Base-by-base conservation (phyloP, 2,113 vertebrate species). In the Zapornia atra region DNA sequence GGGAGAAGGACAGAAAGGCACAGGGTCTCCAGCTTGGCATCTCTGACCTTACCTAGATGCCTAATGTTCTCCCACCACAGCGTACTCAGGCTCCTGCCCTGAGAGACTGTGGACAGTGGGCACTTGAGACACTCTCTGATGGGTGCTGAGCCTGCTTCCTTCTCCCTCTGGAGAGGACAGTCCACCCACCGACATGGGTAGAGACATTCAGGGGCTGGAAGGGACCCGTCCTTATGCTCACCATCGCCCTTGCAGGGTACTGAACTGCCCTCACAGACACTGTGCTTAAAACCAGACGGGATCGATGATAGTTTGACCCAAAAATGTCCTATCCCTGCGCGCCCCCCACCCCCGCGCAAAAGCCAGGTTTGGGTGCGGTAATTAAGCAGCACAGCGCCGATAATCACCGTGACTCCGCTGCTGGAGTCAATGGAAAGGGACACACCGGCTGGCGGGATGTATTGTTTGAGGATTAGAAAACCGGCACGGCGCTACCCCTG, bases 341-440 rank as follows among this genome's bases (percentile, higher is more conserved):
- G 25, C 31, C 20, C 64, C 19, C 54, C 61, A 75, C 15, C 21
- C 21, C 18, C 0, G 2, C 2, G 5, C 0, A 0, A 42, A 34
- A 83, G 46, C 54, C 34, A 40, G 50, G 15, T 34, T 64, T 24
- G 4, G 4, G 33, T 20, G 20, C 33, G 33, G 76, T 40, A 61
- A 66, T 50, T 76, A 66, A 77, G 28, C 42, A 44, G 22, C 31
- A 36, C 63, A n/a, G 44, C 1, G 2, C 57, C n/a, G 40, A 10
- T 36, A 9, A 76, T 56, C 53, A 10, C 53, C 10, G 18, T 1
- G 1, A 25, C 44, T 65, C 33, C 15, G 9, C 46, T 56, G 38
- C 21, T 34, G 42, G 46, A 48, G 28, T 19, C 54, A 28, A 17
- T 2, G 36, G 40, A 44, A 87, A 57, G 46, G 50, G 50, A 65